Conservation (phyloP, 2,888 invertebrate species). For the Chymomyza procnemis region DNA sequence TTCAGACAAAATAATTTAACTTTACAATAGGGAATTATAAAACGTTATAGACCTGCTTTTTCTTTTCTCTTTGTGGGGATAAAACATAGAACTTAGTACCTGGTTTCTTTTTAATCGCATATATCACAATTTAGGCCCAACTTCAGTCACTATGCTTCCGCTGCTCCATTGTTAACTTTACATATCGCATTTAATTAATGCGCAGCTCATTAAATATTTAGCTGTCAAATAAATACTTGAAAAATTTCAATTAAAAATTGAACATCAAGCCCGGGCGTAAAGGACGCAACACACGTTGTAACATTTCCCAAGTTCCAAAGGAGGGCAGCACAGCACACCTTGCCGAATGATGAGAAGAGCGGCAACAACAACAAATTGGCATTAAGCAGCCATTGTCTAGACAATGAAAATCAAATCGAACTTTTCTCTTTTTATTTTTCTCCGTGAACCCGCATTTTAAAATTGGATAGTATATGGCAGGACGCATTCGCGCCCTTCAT, state of each 20-base stretch:
- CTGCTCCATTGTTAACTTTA: not conserved
- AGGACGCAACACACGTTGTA: slow-evolving; percentile 15
- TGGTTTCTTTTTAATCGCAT: too few species aligned
- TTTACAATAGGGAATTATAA: too few species aligned
- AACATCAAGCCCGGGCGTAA: slow-evolving; percentile 22
- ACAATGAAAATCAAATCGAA: slow-evolving; percentile 72
- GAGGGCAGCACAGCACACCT: not conserved
- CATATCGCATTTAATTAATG: slow-evolving; percentile 46
- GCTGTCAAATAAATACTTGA: slow-evolving; percentile 62
- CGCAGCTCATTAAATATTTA: slow-evolving; percentile 66
- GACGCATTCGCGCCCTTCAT: slow-evolving; percentile 51
- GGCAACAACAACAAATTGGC: slow-evolving; percentile 64
- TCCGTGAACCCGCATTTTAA: slow-evolving; percentile 43
- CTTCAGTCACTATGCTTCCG: not conserved
- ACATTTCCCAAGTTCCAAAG: not conserved
- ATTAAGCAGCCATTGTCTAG: slow-evolving; percentile 67
- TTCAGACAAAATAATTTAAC: too few species aligned
- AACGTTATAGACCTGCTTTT: too few species aligned
- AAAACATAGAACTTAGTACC: too few species aligned
- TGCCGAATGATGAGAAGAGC: slow-evolving; percentile 9
- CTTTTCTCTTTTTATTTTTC: slow-evolving; percentile 46
- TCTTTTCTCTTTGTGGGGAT: too few species aligned
- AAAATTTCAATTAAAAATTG: slow-evolving; percentile 70
- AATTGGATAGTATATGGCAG: slow-evolving; percentile 45
- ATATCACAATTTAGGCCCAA: not conserved